Conservation (phyloP, 1,140 invertebrate genomes). For the Scylla paramamosain region DNA sequence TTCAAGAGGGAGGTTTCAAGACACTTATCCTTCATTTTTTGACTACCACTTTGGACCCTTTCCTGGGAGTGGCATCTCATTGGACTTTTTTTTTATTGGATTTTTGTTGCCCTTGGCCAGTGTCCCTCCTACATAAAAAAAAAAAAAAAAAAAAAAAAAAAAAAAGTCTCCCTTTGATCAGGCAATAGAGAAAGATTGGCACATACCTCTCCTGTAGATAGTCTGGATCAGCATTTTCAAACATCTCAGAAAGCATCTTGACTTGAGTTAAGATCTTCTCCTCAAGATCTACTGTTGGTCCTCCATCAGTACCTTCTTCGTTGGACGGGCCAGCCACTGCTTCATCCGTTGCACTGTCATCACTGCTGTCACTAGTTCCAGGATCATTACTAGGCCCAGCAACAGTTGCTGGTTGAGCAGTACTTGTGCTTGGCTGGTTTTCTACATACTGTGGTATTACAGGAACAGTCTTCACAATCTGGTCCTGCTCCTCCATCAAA, state of each 20-base stretch:
- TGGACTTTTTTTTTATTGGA: too few relatives aligned
- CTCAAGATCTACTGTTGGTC: constrained; percentile 39
- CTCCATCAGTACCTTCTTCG: constrained; percentile 36
- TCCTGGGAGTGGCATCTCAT: too few relatives aligned
- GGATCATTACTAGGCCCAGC: neutral
- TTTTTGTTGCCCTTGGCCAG: too few relatives aligned
- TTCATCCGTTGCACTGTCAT: constrained; percentile 32
- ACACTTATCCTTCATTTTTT: too few relatives aligned
- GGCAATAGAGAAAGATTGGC: neutral
- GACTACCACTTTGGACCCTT: too few relatives aligned
- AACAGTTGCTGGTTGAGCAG: constrained; percentile 47
- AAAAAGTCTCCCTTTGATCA: too few relatives aligned
- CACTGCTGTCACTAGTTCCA: neutral
- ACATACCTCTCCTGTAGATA: constrained; percentile 65
- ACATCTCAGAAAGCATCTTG: constrained; percentile 56
- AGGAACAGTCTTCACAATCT: neutral
- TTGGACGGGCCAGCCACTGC: neutral
- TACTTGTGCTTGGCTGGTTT: constrained; percentile 59
- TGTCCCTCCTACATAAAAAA: too few relatives aligned
- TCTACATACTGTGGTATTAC: neutral
- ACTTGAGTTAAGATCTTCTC: constrained; percentile 46
- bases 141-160: too few relatives aligned
- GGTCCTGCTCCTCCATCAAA: constrained; percentile 51
- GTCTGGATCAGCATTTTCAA: constrained; percentile 66
- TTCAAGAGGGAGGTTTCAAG: too few relatives aligned